phyloP scores from a whole-genome alignment of 2,797 vertebrate genomes.

The Okamejei kenojei region DNA sequence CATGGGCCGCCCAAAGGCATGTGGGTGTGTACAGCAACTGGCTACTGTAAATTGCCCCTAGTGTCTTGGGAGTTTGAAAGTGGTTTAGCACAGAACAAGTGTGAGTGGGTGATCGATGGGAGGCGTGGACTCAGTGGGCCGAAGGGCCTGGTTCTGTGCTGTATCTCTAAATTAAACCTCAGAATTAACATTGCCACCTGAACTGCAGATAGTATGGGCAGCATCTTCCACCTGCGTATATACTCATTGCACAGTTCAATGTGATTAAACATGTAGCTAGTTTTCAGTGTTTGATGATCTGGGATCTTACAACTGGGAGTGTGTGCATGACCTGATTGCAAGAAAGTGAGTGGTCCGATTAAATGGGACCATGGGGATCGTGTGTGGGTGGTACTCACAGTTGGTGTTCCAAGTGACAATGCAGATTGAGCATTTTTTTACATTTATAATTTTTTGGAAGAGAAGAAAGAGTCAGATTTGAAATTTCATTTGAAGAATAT shows the following conservation, averaged over 20 bases:
- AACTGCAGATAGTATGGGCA: no score
- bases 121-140: no score
- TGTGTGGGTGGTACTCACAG: background rate
- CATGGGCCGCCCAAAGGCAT: no score
- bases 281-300: background rate
- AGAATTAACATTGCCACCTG: no score
- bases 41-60: no score
- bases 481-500: background rate
- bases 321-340: no score
- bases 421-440: background rate
- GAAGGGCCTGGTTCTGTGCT: no score
- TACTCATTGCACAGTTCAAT: background rate
- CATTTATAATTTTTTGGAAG: background rate
- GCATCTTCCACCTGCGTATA: background rate
- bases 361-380: background rate
- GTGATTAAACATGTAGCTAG: background rate
- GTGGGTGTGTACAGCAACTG: no score
- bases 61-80: no score
- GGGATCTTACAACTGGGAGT: background rate
- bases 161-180: no score
- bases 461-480: background rate
- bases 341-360: background rate
- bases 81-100: no score
- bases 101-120: no score
- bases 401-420: background rate